A percentile compares a stretch with the other conserved stretches of the same genome.
These are phyloP conservation scores for Genyomyrus donnyi DNA, from an alignment of 2,113 vertebrate species.

Conservation along the genomic window DNA sequence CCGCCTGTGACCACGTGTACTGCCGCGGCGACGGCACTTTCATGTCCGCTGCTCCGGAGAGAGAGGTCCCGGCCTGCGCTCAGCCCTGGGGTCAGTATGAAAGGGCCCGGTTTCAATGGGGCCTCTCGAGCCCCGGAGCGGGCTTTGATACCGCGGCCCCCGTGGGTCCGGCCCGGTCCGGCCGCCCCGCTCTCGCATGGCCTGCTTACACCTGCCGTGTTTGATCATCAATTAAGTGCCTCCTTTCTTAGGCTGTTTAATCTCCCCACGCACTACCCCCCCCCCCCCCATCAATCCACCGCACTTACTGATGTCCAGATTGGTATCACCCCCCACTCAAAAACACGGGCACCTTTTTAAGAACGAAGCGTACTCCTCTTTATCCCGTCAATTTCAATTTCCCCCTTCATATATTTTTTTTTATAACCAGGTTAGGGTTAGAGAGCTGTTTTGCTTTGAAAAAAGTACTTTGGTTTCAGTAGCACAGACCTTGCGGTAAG, in stretches of 20 bases:
- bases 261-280: constrained; percentile 12
- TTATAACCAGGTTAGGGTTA: neutral
- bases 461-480: constrained; percentile 61
- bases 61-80: constrained; percentile 31
- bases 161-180: constrained; percentile 36
- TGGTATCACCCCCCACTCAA: constrained; percentile 23
- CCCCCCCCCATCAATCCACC: constrained; percentile 29
- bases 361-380: constrained; percentile 25
- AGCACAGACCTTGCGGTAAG: neutral
- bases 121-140: constrained; percentile 48
- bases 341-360: constrained; percentile 21
- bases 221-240: constrained; percentile 62
- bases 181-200: constrained; percentile 29
- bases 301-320: constrained; percentile 40
- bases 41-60: constrained; percentile 43
- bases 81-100: constrained; percentile 59
- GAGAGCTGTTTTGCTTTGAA: neutral
- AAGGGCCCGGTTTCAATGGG: constrained; percentile 55
- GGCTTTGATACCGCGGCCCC: constrained; percentile 30
- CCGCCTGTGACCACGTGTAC: neutral
- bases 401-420: neutral
- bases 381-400: constrained; percentile 25
- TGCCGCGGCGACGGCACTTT: constrained; percentile 28
- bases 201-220: constrained; percentile 57
- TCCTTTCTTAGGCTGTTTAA: constrained; percentile 35